Evolutionary conservation across 2,113 vertebrate genomes (phyloP), one percentile per base, ranked within the genome.

Genomic region (Alexandromys fortis): DNA sequence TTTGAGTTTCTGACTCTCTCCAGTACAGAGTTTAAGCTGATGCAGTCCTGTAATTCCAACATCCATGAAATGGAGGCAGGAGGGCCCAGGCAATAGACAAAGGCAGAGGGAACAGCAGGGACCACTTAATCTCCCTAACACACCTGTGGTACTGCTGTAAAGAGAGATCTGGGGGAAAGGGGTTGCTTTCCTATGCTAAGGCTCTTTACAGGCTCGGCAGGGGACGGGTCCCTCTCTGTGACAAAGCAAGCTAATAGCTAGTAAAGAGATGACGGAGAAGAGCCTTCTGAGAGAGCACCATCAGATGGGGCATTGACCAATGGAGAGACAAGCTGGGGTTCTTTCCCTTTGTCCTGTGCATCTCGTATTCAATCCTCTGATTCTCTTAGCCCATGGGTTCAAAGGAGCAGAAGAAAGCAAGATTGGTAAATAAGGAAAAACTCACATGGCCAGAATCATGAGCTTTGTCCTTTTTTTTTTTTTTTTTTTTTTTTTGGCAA

Each of bases 1-100:
- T 98, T 94, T 95, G 96, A 98, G 94, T 87, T 95, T 94, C 95
- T 97, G 81, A 92, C 95, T 98, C 97, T 98, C 98, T 98, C 98
- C 97, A 28, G 58, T 45, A 65, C 26, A 65, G n/a, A 30, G 10
- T 65, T 45, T 85, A 65, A 45, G 4, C 2, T 65, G 38, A 30
- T 85, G 16, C 22, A 85, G 30, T 9, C 8, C 38, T 85, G 26
- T 30, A 97, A 97, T 67, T 95, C 42, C 17, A 47, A 19, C 2
- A 33, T 5, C 22, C 58, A 30, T 63, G n/a, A 85, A 65, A 42
- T 83, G n/a, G n/a, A 83, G 26, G 8, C 17, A 45, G 14, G 55
- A 30, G 38, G 38, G 12, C 1, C 4, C 26, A 30, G 82, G 65
- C 38, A 98, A 98, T 95, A 98, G 96, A 97, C 52, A 91, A 92